These are phyloP conservation scores for Acanthoscelides obtectus DNA, from an alignment of 2,888 invertebrate genomes.

Conservation along the genomic window DNA sequence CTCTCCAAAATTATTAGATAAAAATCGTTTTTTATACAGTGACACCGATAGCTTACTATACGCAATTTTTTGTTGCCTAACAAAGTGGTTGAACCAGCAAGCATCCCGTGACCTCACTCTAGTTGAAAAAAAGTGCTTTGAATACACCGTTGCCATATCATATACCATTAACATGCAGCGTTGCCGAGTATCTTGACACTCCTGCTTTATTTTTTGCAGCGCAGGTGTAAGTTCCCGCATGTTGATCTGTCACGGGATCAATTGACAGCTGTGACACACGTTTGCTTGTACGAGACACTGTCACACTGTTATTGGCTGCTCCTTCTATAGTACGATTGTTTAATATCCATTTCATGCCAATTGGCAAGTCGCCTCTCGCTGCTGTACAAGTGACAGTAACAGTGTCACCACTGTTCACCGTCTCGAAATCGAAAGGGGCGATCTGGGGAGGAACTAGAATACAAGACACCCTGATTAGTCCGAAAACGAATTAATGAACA, in stretches of 20 bases:
- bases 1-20: no score
- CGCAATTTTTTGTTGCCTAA: no score
- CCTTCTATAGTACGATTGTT: conserved; percentile 42
- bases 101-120: neutral
- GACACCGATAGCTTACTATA: neutral
- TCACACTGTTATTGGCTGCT: conserved; percentile 37
- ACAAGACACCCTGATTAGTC: conserved; percentile 3
- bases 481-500: conserved; percentile 25
- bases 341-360: conserved; percentile 40
- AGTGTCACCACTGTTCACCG: conserved; percentile 61
- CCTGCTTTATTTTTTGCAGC: conserved; percentile 52
- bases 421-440: conserved; percentile 51
- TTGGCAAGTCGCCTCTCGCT: conserved; percentile 64
- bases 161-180: conserved; percentile 53
- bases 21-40: neutral
- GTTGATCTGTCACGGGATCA: conserved; percentile 50
- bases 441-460: conserved; percentile 37
- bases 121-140: neutral
- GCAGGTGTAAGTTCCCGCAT: conserved; percentile 54
- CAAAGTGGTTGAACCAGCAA: no score
- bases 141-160: neutral
- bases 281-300: conserved; percentile 46
- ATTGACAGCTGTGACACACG: conserved; percentile 53
- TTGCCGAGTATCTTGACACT: conserved; percentile 49
- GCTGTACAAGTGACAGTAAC: conserved; percentile 60